phyloP scores from a whole-genome alignment of 2,888 invertebrate species.

The Apoda limacodes region DNA sequence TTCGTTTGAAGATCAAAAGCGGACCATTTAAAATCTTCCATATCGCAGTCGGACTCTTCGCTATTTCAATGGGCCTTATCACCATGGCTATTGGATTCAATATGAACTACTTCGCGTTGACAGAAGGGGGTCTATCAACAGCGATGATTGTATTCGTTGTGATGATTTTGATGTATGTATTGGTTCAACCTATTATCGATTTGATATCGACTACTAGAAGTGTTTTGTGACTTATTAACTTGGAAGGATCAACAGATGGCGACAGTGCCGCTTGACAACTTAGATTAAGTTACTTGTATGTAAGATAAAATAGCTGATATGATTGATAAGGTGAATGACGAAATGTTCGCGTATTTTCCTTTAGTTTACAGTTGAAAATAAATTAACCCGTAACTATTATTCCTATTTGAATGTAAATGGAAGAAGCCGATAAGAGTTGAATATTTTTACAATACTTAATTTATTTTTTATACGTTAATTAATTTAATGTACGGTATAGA shows the following conservation, averaged over 20 bases:
- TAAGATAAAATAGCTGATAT: too few relatives aligned
- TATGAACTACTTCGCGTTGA: constrained; percentile 39
- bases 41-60: constrained; percentile 59
- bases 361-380: too few relatives aligned
- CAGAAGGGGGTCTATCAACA: constrained; percentile 36
- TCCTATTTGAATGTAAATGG: too few relatives aligned
- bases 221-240: constrained; percentile 39
- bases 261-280: constrained; percentile 36
- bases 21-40: constrained; percentile 62
- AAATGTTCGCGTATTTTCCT: too few relatives aligned
- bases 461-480: too few relatives aligned
- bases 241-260: constrained; percentile 33
- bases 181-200: constrained; percentile 48
- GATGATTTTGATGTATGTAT: constrained; percentile 37
- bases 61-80: constrained; percentile 62
- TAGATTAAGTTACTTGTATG: too few relatives aligned
- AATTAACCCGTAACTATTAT: too few relatives aligned
- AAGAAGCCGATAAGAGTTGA: too few relatives aligned
- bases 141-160: constrained; percentile 45
- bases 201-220: constrained; percentile 42
- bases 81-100: constrained; percentile 53
- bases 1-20: constrained; percentile 55
- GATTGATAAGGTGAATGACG: too few relatives aligned
- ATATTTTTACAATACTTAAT: too few relatives aligned
- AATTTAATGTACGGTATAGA: too few relatives aligned